phyloP scores from a whole-genome alignment of 2,113 vertebrate species.

The Anoplopoma fimbria region DNA sequence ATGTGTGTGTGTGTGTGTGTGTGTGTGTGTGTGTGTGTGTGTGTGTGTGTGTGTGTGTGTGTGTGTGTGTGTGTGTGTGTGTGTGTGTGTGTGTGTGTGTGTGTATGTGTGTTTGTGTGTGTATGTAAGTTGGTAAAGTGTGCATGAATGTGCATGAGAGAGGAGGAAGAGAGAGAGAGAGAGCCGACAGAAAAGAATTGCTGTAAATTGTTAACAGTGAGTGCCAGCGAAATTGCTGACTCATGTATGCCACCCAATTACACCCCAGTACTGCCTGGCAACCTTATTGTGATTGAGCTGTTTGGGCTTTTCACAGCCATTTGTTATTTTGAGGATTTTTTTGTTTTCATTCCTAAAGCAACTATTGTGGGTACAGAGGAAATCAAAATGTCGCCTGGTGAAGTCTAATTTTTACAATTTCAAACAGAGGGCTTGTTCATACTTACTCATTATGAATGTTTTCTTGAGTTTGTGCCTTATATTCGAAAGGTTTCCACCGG shows the following conservation, averaged over 20 bases:
- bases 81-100: not conserved
- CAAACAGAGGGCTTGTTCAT: constrained; percentile 48
- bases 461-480: constrained; percentile 35
- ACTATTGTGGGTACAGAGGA: not conserved
- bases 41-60: not conserved
- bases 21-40: not conserved
- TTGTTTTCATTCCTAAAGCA: constrained; percentile 26
- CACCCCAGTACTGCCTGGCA: constrained; percentile 53
- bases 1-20: not conserved
- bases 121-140: constrained; percentile 1
- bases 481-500: constrained; percentile 37
- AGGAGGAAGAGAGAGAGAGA: not conserved
- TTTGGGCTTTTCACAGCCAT: constrained; percentile 57
- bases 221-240: constrained; percentile 68
- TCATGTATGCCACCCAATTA: constrained; percentile 67
- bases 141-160: constrained; percentile 11
- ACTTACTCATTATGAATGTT: constrained; percentile 15
- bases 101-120: not conserved
- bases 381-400: constrained; percentile 11
- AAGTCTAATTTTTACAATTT: constrained; percentile 34
- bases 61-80: not conserved
- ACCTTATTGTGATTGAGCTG: constrained; percentile 51
- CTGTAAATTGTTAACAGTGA: constrained; percentile 59
- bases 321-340: constrained; percentile 54
- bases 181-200: constrained; percentile 48